Evolutionary conservation across 2,113 vertebrate species (phyloP), one percentile per base, ranked within the genome.

Genomic region (Pollachius pollachius): DNA sequence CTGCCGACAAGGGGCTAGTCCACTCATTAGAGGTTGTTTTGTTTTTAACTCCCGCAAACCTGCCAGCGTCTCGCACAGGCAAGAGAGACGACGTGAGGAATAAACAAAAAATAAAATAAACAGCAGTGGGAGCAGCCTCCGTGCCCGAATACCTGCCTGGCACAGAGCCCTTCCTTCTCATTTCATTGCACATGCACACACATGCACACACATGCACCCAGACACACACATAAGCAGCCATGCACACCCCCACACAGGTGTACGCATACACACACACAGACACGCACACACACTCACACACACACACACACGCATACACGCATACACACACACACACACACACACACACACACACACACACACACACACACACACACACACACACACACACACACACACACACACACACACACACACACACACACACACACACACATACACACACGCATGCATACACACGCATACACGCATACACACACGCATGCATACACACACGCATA

Each of bases 1-100:
- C 69, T 72, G 61, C 48, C 65, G 63, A 41, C 37, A 52, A 48
- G 54, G 25, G 34, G 52, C 75, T 72, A 68, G 71, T 27, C 16
- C 64, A 34, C 72, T 85, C 81, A 87, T 88, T 87, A 87, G 65
- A 75, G 61, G 54, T 62, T 56, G 70, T 64, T 70, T 75, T 71
- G 68, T 57, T 48, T 57, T 17, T 9, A 73, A 63, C 57, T 61
- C 67, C 76, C 59, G 74, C 73, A 82, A 78, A 86, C 79, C 81
- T 86, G 82, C 71, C 84, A 83, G 68, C 41, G 41, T 48, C 41
- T 48, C 41, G 12, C 41, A 48, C 41, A 48, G 41, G 41, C 41
- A 13, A 48, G 41, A 2, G 12, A 60, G 17, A 60, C n/a, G 21
- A 60, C 58, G 21, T 23, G 8, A 9, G 41, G 12, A 48, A 12